Evolutionary conservation across 2,888 invertebrate species (phyloP), one percentile per base, ranked within the genome.

Genomic region (Hydropsyche betteni): DNA sequence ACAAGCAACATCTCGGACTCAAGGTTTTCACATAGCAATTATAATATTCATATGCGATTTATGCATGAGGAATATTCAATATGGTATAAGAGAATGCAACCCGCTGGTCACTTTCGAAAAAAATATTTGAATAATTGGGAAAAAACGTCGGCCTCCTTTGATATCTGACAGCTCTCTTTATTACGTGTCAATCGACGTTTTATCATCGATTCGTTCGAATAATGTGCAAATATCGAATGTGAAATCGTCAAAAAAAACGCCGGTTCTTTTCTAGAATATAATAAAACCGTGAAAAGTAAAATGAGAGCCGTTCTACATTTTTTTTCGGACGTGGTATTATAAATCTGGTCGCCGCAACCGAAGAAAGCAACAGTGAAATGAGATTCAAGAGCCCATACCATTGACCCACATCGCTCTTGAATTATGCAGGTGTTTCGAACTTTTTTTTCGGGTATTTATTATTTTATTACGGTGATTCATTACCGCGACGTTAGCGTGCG

Each of bases 331-430:
- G 44, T 10, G 6, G 44, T 44, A 38, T 44, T 70, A 16, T 14
- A 55, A 55, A 55, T 52, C 52, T 52, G 52, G 24, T 71, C 36
- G 55, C 52, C 14, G 52, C 33, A 6, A 24, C 72, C 12, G 72
- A 72, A 72, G 72, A 72, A 72, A 72, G 72, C 38, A 72, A 72
- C 72, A 72, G 72, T 72, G 58, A 72, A 72, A 72, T 61, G 72
- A 8, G 52, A 52, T 12, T 51, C 38, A 10, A 64, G 44, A 58
- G n/a, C 72, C 14, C 36, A 36, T 44, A 34, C 70, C 34, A 53
- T 52, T 72, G 72, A 61, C 72, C 55, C 12, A 72, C 72, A 58
- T 72, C n/a, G 72, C 34, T 7, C 8, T 4, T n/a, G 44, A 69
- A 69, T 34, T 24, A 50, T 44, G 44, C 69, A 69, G 69, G 33